These are phyloP conservation scores for Diaperis boleti DNA, from an alignment of 2,888 invertebrate genomes.

Conservation along the genomic window DNA sequence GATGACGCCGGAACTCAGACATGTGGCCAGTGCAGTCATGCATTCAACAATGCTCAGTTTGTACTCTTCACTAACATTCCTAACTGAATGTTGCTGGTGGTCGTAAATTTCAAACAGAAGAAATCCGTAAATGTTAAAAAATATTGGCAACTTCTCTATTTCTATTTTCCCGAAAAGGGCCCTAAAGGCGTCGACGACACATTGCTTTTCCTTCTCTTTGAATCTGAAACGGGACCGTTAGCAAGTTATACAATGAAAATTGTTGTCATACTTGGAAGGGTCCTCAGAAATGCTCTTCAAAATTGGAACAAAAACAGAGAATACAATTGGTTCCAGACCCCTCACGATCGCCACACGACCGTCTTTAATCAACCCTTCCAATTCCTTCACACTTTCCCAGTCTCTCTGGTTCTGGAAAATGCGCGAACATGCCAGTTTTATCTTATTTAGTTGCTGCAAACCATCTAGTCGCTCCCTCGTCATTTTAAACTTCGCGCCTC, in stretches of 20 bases:
- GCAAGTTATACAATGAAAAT: too few relatives aligned
- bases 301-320: constrained; percentile 54
- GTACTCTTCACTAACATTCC: constrained; percentile 73
- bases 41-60: constrained; percentile 72
- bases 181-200: constrained; percentile 68
- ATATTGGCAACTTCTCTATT: constrained; percentile 68
- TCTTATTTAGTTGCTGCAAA: constrained; percentile 7
- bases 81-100: constrained; percentile 69
- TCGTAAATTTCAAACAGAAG: constrained; percentile 72
- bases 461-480: neutral
- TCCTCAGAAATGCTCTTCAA: constrained; percentile 50
- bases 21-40: constrained; percentile 68
- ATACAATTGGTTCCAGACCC: constrained; percentile 47
- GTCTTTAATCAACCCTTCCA: constrained; percentile 44
- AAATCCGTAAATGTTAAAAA: constrained; percentile 70
- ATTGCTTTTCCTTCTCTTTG: constrained; percentile 65
- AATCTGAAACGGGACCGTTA: too few relatives aligned
- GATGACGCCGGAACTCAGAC: constrained; percentile 68
- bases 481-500: neutral
- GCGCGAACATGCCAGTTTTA: constrained; percentile 27
- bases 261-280: constrained; percentile 51
- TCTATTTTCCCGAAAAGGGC: constrained; percentile 67
- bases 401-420: constrained; percentile 50
- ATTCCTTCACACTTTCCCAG: constrained; percentile 45
- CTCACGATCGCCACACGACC: constrained; percentile 47